A percentile compares a stretch with the other conserved stretches of the same genome.
Conservation (phyloP, 2,888 invertebrate genomes). For the Pristionchus mayeri region DNA sequence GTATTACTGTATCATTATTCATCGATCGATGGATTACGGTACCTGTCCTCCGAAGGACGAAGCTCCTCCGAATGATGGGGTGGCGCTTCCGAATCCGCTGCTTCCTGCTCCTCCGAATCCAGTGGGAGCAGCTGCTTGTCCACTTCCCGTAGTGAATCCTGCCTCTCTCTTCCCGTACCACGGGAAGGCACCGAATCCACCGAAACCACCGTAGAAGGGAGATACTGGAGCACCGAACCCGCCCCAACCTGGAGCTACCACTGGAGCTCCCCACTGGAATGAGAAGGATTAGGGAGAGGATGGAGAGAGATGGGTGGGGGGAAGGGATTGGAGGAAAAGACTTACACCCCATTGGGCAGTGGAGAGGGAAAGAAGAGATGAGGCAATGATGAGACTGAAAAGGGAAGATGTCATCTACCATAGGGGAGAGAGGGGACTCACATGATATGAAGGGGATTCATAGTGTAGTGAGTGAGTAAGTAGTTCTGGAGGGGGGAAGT, state of each 20-base stretch:
- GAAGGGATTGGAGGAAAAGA: not conserved
- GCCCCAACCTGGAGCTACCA: not conserved
- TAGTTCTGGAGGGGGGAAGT: slow-evolving; percentile 4
- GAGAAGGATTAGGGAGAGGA: not conserved
- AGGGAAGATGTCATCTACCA: not conserved
- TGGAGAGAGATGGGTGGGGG: not conserved
- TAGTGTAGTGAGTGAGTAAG: not conserved
- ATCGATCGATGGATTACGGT: not conserved
- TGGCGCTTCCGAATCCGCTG: not conserved
- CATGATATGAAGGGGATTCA: slow-evolving; percentile 26
- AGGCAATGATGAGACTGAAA: slow-evolving; percentile 4
- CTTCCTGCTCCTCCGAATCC: not conserved
- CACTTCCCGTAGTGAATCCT: no score
- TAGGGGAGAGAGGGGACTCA: not conserved
- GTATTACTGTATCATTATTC: not conserved
- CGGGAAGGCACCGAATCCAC: slow-evolving; percentile 10
- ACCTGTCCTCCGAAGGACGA: slow-evolving; percentile 22
- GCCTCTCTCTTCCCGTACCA: slow-evolving; percentile 46
- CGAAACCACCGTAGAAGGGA: slow-evolving; percentile 1
- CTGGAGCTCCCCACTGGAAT: slow-evolving; percentile 37
- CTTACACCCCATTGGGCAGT: slow-evolving; percentile 48
- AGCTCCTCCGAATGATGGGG: not conserved
- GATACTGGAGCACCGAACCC: slow-evolving; percentile 6
- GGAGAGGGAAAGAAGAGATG: slow-evolving; percentile 23
- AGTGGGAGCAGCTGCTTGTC: no score